phyloP scores from a whole-genome alignment of 2,797 vertebrate species.

The Enteromius trimaculatus region DNA sequence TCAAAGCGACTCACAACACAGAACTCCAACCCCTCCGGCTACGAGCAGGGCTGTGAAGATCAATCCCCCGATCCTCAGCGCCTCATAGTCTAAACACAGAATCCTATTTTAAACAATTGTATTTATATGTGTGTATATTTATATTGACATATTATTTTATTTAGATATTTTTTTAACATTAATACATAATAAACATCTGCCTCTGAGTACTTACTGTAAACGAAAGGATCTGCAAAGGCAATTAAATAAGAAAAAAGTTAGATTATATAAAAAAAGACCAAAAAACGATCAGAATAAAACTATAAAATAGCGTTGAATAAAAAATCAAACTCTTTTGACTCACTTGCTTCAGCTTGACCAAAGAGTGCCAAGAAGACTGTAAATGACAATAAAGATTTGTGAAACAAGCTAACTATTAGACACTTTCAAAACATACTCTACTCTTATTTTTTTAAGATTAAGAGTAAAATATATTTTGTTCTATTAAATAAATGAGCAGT shows the following conservation, averaged over 20 bases:
- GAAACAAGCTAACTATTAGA: background rate
- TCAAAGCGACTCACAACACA: constrained; percentile 73
- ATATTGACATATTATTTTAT: background rate
- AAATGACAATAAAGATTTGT: constrained; percentile 8
- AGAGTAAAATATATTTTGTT: background rate
- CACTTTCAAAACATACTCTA: background rate
- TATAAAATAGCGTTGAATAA: background rate
- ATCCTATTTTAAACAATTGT: background rate
- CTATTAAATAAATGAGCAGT: background rate
- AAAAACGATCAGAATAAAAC: background rate
- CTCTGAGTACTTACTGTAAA: constrained; percentile 75
- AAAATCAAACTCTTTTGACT: constrained; percentile 35
- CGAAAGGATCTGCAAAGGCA: constrained; percentile 72
- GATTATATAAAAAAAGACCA: background rate
- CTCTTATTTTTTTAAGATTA: background rate
- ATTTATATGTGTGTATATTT: background rate
- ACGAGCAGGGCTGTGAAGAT: constrained; percentile 70
- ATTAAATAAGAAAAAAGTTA: background rate
- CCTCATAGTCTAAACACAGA: constrained; percentile 75
- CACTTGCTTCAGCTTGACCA: constrained; percentile 65
- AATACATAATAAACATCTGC: background rate
- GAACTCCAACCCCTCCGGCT: constrained; percentile 63
- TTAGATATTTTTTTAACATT: background rate
- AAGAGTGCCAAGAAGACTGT: constrained; percentile 61
- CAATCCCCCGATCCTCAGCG: constrained; percentile 77